Evolutionary conservation across 2,888 invertebrate species (phyloP).

Genomic region (Tuta absoluta): DNA sequence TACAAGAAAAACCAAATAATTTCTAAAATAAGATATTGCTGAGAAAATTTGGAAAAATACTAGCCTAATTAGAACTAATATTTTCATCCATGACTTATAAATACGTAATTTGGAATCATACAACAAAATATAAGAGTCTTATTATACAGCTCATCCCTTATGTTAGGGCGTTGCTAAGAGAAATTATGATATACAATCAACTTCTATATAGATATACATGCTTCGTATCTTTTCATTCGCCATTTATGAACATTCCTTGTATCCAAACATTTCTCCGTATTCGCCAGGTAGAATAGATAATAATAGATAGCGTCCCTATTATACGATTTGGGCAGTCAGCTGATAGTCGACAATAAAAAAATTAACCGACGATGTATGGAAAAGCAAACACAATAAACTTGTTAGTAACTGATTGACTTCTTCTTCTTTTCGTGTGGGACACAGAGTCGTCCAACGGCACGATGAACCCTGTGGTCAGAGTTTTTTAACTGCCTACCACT

Average conservation of each 20-base stretch:
- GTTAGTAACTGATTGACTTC: too few relatives aligned
- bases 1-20: too few relatives aligned
- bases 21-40: too few relatives aligned
- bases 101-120: not conserved
- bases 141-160: not conserved
- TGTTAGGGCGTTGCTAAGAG: not conserved
- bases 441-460: too few relatives aligned
- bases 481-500: too few relatives aligned
- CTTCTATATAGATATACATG: not conserved
- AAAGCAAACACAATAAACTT: too few relatives aligned
- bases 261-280: slow-evolving; percentile 1
- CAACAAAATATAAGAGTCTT: not conserved
- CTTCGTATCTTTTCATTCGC: slow-evolving; percentile 1
- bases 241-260: not conserved
- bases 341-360: not conserved
- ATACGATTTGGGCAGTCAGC: slow-evolving; percentile 8
- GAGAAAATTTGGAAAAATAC: too few relatives aligned
- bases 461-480: too few relatives aligned
- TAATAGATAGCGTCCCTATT: slow-evolving; percentile 7
- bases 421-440: too few relatives aligned
- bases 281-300: not conserved
- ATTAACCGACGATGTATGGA: too few relatives aligned
- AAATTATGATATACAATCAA: not conserved
- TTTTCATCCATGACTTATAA: not conserved
- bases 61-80: too few relatives aligned